These are phyloP conservation scores for Mareca strepera DNA, from an alignment of 2,797 vertebrate species.

Conservation along the genomic window DNA sequence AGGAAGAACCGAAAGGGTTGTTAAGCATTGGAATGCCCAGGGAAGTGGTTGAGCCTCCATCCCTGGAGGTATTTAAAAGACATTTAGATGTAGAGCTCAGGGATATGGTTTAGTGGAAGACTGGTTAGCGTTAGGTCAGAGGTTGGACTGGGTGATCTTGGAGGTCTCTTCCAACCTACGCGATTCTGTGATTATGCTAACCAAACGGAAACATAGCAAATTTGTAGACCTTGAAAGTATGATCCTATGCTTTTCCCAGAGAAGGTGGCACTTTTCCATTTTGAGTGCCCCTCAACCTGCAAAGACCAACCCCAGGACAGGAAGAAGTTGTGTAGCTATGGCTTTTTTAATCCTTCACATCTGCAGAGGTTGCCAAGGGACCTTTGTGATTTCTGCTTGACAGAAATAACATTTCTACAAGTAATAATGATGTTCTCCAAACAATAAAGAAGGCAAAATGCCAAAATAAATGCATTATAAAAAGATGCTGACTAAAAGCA, in stretches of 20 bases:
- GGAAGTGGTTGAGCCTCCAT: too few species aligned
- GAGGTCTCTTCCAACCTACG: too few species aligned
- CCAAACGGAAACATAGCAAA: not conserved
- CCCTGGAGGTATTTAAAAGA: too few species aligned
- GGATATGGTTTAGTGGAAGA: too few species aligned
- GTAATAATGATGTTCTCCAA: not conserved
- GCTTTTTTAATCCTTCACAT: not conserved
- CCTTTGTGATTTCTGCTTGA: not conserved
- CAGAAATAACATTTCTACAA: not conserved
- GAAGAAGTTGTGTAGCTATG: not conserved
- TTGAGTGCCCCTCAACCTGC: not conserved
- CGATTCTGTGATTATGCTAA: not conserved
- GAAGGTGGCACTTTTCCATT: not conserved
- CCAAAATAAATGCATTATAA: not conserved
- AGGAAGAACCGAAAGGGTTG: too few species aligned
- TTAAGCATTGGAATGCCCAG: too few species aligned
- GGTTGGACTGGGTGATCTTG: too few species aligned
- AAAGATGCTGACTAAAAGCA: not conserved
- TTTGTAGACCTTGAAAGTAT: not conserved
- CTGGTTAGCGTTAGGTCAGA: too few species aligned
- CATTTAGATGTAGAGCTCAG: too few species aligned
- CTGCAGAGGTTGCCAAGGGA: not conserved
- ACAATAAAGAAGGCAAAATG: not conserved
- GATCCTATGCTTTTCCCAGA: not conserved
- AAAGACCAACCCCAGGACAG: not conserved